Evolutionary conservation across 2,113 vertebrate genomes (phyloP).

Genomic region (Procavia capensis): DNA sequence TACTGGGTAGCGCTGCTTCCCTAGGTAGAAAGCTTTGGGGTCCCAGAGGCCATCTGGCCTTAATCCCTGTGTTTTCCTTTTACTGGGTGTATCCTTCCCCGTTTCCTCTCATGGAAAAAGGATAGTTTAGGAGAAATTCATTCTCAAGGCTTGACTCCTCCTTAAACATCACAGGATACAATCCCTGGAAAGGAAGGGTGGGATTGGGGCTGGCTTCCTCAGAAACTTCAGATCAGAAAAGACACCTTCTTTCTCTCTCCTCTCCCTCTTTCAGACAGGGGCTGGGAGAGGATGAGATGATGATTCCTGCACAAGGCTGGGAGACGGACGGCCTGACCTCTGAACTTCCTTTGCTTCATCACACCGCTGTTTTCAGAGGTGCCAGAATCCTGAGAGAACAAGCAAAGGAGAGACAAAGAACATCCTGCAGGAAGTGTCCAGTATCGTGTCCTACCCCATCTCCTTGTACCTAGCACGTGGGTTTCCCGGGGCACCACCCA

Average conservation of each 20-base stretch:
- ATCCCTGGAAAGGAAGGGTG: slow-evolving; percentile 68
- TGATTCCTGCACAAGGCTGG: not conserved
- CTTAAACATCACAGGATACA: slow-evolving; percentile 52
- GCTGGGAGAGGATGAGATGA: slow-evolving; percentile 13
- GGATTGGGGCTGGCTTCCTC: slow-evolving; percentile 61
- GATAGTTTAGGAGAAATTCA: not conserved
- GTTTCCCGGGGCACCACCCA: not conserved
- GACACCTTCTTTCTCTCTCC: slow-evolving; percentile 10
- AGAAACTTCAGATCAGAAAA: slow-evolving; percentile 46
- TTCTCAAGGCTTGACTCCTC: not conserved
- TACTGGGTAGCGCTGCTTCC: not conserved
- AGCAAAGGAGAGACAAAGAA: not conserved
- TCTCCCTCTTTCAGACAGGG: not conserved
- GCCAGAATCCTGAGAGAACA: not conserved
- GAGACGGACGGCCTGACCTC: not conserved
- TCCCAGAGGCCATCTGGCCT: not conserved
- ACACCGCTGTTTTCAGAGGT: not conserved
- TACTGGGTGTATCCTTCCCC: not conserved
- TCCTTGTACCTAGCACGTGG: not conserved
- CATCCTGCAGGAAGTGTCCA: not conserved
- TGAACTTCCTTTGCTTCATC: not conserved
- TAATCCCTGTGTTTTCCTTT: not conserved
- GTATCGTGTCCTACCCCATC: not conserved
- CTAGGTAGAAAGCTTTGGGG: not conserved
- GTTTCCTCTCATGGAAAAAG: not conserved